Conservation (phyloP, 2,888 invertebrate species). For the Theodoxus fluviatilis region DNA sequence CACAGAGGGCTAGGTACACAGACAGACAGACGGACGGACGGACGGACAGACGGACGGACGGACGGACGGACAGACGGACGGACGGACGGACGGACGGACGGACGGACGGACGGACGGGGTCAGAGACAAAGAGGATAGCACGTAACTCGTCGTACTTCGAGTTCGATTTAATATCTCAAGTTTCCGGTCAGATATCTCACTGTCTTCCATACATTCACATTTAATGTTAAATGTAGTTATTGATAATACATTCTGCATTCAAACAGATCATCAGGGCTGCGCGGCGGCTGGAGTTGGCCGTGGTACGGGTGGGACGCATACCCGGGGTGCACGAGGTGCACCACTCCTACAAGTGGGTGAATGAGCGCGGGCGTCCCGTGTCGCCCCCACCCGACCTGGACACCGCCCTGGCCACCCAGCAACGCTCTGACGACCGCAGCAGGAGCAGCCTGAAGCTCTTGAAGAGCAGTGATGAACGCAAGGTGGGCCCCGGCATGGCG, state of each 20-base stretch:
- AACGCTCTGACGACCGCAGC: conserved; percentile 39
- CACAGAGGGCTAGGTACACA: no score
- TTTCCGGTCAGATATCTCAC: no score
- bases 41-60: no score
- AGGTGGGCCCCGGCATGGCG: conserved; percentile 39
- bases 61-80: no score
- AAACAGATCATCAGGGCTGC: conserved; percentile 56
- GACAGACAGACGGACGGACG: no score
- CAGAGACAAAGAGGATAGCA: no score
- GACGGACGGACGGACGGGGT: no score
- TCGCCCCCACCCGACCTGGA: conserved; percentile 78
- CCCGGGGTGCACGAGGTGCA: conserved; percentile 69
- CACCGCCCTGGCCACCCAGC: conserved; percentile 34
- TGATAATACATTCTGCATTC: conserved; percentile 4
- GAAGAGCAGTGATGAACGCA: conserved; percentile 57
- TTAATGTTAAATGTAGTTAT: no score
- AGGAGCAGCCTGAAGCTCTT: conserved; percentile 54
- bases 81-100: no score
- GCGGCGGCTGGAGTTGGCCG: conserved; percentile 47
- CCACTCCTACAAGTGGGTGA: conserved; percentile 94
- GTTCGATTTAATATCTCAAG: no score
- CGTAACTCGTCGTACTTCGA: no score
- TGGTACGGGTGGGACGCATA: conserved; percentile 58
- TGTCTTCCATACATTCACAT: no score
- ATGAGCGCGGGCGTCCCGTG: conserved; percentile 86